Evolutionary conservation across 1,140 invertebrate species (phyloP), one percentile per base, ranked within the genome.

Genomic region (Heliothis virescens): DNA sequence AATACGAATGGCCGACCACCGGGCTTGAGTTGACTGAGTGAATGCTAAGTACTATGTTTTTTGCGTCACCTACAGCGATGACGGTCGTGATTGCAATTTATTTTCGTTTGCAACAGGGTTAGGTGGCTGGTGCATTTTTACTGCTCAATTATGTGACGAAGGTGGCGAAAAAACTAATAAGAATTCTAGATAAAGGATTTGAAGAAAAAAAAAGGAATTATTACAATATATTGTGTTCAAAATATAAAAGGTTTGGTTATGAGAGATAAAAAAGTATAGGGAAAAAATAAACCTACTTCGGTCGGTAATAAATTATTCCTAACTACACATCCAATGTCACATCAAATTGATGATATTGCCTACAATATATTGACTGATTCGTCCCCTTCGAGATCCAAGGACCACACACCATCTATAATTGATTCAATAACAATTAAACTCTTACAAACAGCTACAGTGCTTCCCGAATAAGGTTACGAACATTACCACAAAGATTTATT

Each of bases 1-100:
- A 87, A 91, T 91, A 86, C 77, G 73, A 87, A 91, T 88, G 59
- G 59, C n/a, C 82, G 90, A 91, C 90, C 90, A 91, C 90, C 89
- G 83, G 83, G 82, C 53, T 67, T 53, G 90, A 73, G 55, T 53
- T 47, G 73, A 81, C 84, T 60, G 29, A n/a, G 77, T 80, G 88
- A 86, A 90, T 90, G 85, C 80, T 85, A 90, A 89, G 47, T 65
- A 78, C 77, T 5, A 77, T 26, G 57, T 69, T 59, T 82, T 78
- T 82, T 77, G 81, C 81, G 79, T 80, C 78, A 83, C 81, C 79
- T 76, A 82, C 81, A 75, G 62, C 77, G 59, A 48, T 73, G 75
- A 59, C 41, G n/a, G 16, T 77, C 75, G 75, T 77, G 75, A 77
- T 65, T 77, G 57, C 73, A 78, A 63, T 77, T 77, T 63, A 72